These are phyloP conservation scores for Chionoecetes opilio DNA, from an alignment of 1,140 invertebrate genomes.

Conservation along the genomic window DNA sequence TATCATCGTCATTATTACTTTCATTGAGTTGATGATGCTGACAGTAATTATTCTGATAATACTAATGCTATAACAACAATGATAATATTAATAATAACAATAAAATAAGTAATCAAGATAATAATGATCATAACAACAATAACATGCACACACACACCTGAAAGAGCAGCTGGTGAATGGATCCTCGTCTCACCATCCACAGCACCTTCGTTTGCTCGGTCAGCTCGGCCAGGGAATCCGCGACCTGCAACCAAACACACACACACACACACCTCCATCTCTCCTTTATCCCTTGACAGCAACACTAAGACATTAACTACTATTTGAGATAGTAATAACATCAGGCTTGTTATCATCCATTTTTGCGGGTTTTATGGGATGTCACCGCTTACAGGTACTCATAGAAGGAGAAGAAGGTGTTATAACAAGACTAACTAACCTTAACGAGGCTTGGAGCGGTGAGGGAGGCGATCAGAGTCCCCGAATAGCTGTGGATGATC, in stretches of 20 bases:
- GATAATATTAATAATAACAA: too few relatives aligned
- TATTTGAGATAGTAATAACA: background rate
- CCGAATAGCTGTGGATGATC: slow-evolving; percentile 46
- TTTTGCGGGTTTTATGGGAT: too few relatives aligned
- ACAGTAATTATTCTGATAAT: too few relatives aligned
- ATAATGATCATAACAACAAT: too few relatives aligned
- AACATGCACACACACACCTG: background rate
- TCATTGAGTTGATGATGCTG: too few relatives aligned
- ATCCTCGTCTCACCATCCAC: background rate
- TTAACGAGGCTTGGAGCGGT: slow-evolving; percentile 52
- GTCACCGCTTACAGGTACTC: background rate
- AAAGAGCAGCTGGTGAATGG: background rate
- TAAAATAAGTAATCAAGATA: too few relatives aligned
- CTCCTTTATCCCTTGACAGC: too few relatives aligned
- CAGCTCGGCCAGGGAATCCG: slow-evolving; percentile 47
- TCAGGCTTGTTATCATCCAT: background rate
- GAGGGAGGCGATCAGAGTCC: slow-evolving; percentile 64
- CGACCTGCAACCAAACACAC: background rate
- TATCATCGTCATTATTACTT: too few relatives aligned
- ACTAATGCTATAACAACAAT: too few relatives aligned
- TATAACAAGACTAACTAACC: too few relatives aligned
- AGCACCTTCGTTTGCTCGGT: background rate
- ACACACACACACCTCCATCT: background rate
- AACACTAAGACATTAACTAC: background rate
- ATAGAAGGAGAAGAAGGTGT: background rate